Base-by-base conservation (phyloP, 2,797 vertebrate species). In the Ctenosaura bakeri region DNA sequence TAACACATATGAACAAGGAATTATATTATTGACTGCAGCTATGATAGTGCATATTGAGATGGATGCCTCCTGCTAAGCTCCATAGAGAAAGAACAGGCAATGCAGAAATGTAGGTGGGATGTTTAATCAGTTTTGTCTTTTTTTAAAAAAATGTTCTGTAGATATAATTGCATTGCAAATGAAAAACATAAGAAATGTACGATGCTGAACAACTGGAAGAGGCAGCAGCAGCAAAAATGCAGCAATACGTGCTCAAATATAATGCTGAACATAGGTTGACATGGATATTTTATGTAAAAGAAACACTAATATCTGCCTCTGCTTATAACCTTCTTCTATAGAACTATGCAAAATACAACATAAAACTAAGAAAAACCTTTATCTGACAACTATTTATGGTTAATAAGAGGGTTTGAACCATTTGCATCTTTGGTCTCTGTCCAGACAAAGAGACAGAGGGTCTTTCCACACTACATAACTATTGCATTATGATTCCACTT, bases 11-110 rank as follows among this genome's bases (percentile, higher is more conserved):
- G 83, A 94, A 92, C n/a, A 22, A 0, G 0, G 62, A 85, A 94
- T 93, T 93, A 86, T 29, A 80, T 87, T 89, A 86, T 9, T 88
- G 88, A 86, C 29, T 90, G 29, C 73, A 16, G 86, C 46, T 88
- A 46, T 90, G 92, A 90, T 29, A 90, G 1, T 73, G 85, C 2
- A 50, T 84, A 87, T 83, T 91, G 91, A 69, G 46, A 92, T 87
- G 92, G 92, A 76, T 9, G 73, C 50, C 38, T 92, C 38, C 90
- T 83, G n/a, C 85, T 92, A 91, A 93, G 85, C 86, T 94, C 87
- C 90, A 38, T 77, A 83, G 71, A 87, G 18, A 83, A 81, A 66
- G 29, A 90, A 89, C 10, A 66, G 74, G 79, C 8, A 92, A 90
- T 1, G 1, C 32, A 94, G 24, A 81, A 93, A 83, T 92, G 90